Evolutionary conservation across 2,888 invertebrate species (phyloP), one percentile per base, ranked within the genome.

Genomic region (Octodonta nipae): DNA sequence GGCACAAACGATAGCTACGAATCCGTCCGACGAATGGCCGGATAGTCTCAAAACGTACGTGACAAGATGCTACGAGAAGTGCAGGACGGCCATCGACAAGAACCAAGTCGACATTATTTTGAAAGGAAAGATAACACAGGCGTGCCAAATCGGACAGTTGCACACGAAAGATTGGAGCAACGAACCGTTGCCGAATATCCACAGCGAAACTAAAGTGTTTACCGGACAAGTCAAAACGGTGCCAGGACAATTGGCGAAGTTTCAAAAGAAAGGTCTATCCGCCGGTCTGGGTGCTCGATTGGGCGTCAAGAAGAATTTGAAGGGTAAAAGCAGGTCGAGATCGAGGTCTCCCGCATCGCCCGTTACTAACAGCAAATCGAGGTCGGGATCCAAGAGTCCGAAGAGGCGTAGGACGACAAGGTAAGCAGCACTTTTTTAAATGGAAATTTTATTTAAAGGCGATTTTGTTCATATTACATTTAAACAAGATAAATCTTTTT

Each of bases 81-180:
- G 91, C 54, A 76, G 77, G 51, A 83, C 86, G 8, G 75, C 75
- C 38, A 75, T 86, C 46, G 92, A 95, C 58, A 85, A 88, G 58
- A 91, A 93, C 66, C 82, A 87, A 63, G 87, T 95, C 37, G 89
- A 93, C 59, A 85, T 87, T 43, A 86, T 88, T 51, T 68, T 98
- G 35, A 92, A 92, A 62, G 89, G 89, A 22, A 86, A 92, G 64
- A 82, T 96, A 40, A 89, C 88, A 32, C 78, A 83, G 35, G 85
- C 92, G 10, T 86, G 89, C 28, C 82, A 82, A 54, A 81, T 82
- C 50, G 87, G 87, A 40, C 82, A 84, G 44, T 71, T 91, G 26
- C 82, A 82, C 75, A n/a, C n/a, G n/a, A 84, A 88, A 54, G 87
- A 96, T 65, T 98, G 98, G 98, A 81, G 82, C 49, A 77, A 74